These are phyloP conservation scores for Zaprionus camerounensis DNA, from an alignment of 1,140 invertebrate genomes.

Conservation along the genomic window DNA sequence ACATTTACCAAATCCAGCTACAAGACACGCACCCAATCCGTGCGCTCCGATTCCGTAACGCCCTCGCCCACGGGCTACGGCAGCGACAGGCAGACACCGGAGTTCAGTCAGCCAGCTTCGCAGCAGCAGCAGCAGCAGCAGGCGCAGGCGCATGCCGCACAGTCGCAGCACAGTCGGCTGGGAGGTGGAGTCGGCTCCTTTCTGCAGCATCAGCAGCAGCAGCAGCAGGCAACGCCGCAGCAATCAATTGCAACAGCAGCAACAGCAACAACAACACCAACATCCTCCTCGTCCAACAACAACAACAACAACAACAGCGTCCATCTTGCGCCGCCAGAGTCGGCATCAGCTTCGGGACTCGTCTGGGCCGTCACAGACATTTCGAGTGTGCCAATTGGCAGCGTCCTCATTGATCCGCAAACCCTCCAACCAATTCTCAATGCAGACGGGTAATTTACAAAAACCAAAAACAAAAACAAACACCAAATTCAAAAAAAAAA, in stretches of 20 bases:
- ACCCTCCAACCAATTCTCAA: slow-evolving; percentile 88
- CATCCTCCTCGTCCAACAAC: slow-evolving; percentile 22
- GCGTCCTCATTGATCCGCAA: slow-evolving; percentile 94
- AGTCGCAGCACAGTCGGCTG: slow-evolving; percentile 23
- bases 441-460: slow-evolving; percentile 86
- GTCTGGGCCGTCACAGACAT: slow-evolving; percentile 95
- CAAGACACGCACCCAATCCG: slow-evolving; percentile 87
- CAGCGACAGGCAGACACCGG: slow-evolving; percentile 82
- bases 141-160: background rate
- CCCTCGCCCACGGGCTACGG: slow-evolving; percentile 88
- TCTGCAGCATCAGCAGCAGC: slow-evolving; percentile 35
- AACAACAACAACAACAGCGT: slow-evolving; percentile 29
- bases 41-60: slow-evolving; percentile 90
- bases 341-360: slow-evolving; percentile 83
- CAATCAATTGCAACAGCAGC: slow-evolving; percentile 34
- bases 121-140: background rate
- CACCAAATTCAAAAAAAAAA: slow-evolving; percentile 32
- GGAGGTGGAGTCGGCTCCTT: slow-evolving; percentile 32
- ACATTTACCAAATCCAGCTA: slow-evolving; percentile 67
- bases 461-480: slow-evolving; percentile 68
- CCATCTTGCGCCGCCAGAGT: slow-evolving; percentile 34
- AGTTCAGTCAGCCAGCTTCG: slow-evolving; percentile 61
- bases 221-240: slow-evolving; percentile 19
- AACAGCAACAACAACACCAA: slow-evolving; percentile 32
- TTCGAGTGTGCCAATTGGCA: slow-evolving; percentile 92